Evolutionary conservation across 2,888 invertebrate species (phyloP).

Genomic region (Cataglyphis cursor): DNA sequence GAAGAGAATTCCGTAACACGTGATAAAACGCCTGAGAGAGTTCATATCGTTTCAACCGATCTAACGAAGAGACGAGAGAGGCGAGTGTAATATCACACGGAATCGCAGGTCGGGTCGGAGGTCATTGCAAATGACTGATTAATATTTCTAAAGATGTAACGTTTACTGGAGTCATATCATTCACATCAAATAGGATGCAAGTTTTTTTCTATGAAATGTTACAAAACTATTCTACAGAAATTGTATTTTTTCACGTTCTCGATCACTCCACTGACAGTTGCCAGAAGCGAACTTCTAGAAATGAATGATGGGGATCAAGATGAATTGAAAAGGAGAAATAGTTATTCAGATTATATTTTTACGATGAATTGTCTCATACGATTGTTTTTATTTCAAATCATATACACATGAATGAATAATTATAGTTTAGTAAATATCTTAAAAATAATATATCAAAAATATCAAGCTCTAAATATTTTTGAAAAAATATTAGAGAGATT

Average conservation of each 20-base stretch:
- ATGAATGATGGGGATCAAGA: neutral
- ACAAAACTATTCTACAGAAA: slow-evolving; percentile 33
- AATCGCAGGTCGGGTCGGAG: slow-evolving; percentile 23
- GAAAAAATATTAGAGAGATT: neutral
- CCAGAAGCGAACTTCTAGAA: neutral
- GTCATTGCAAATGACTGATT: slow-evolving; percentile 42
- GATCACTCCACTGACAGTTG: neutral
- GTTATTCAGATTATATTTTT: neutral
- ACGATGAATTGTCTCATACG: neutral
- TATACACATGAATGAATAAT: neutral
- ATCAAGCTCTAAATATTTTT: neutral
- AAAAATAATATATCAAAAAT: neutral
- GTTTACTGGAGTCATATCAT: slow-evolving; percentile 11
- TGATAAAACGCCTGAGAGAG: slow-evolving; percentile 23
- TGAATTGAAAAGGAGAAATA: slow-evolving; percentile 1
- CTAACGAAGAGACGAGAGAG: slow-evolving; percentile 38
- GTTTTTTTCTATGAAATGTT: slow-evolving; percentile 4
- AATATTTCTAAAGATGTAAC: slow-evolving; percentile 35
- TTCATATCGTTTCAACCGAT: slow-evolving; percentile 16
- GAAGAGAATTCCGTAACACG: slow-evolving; percentile 27
- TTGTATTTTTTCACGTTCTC: slow-evolving; percentile 10
- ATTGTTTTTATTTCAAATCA: neutral
- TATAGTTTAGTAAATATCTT: neutral
- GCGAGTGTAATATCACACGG: neutral
- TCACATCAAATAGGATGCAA: neutral